A percentile compares a stretch with the other conserved stretches of the same genome.
phyloP scores from a whole-genome alignment of 64 coral and sea anemone species.

The Montipora capricornis region DNA sequence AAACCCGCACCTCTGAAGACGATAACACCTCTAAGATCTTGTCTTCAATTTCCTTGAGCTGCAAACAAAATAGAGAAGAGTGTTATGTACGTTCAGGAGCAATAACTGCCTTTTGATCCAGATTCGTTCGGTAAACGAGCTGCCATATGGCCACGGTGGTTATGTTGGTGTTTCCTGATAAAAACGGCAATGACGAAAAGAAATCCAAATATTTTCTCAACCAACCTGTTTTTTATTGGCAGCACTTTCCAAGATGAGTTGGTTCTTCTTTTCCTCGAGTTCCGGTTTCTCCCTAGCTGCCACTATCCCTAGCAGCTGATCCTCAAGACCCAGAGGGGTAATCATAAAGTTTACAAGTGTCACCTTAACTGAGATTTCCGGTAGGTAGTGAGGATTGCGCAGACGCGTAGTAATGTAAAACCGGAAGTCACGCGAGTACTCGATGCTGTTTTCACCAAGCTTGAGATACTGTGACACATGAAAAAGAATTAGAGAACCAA shows the following conservation, averaged over 20 bases:
- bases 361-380: conserved; percentile 97
- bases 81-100: no score
- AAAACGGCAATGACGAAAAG: no score
- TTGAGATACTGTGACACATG: conserved; percentile 82
- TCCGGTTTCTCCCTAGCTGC: conserved; percentile 98
- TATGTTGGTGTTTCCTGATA: no score
- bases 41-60: conserved; percentile 99
- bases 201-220: no score
- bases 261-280: conserved; percentile 98
- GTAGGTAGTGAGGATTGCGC: conserved; percentile 99
- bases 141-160: no score
- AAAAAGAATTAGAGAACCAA: not conserved
- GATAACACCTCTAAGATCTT: conserved; percentile 94
- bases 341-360: conserved; percentile 99
- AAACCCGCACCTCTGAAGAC: conserved; percentile 86
- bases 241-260: conserved; percentile 94
- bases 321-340: conserved; percentile 96
- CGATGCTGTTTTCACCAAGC: conserved; percentile 97
- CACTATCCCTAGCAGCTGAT: conserved; percentile 97
- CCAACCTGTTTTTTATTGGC: conserved; percentile 98
- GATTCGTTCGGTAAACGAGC: not conserved
- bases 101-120: not conserved
- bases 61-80: not conserved
- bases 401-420: conserved; percentile 99
- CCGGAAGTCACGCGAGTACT: conserved; percentile 96